Evolutionary conservation across 1,140 invertebrate species (phyloP), one percentile per base, ranked within the genome.

Genomic region (Subanguina moxae): DNA sequence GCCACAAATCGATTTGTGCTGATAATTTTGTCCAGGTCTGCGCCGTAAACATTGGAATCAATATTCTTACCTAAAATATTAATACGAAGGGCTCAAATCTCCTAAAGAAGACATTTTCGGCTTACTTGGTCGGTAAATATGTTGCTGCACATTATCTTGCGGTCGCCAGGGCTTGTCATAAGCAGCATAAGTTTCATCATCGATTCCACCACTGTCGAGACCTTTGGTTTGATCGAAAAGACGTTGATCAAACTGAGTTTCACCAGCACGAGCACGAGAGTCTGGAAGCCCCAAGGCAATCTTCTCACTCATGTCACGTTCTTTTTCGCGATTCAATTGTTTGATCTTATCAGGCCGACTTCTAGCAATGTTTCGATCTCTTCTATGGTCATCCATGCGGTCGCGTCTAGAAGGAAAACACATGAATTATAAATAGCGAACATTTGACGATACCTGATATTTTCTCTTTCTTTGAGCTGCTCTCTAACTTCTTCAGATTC

Each of bases 271-370:
- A n/a, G 66, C 71, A 5, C 73, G 62, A n/a, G 78, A 61, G 70
- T 82, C 80, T 0, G 95, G 95, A 82, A 97, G 83, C 3, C 94
- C 95, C 5, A 99, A 85, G 0, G 95, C 96, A 78, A 99, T 97
- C 86, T 97, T 92, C 83, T 99, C 95, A 69, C 92, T 95, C 65
- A 99, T 95, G 83, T 99, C 96, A 25, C 95, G 87, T 76, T 99
- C 96, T 1, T 92, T 86, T 77, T 97, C 92, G 32, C 90, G 87
- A 76, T 93, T 91, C 62, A 97, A 82, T 77, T 75, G 75, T 38
- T 81, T 86, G 86, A 91, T 87, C 82, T 95, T 96, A 80, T 97
- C 94, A 0, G 93, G 93, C 17, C 92, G 93, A 27, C 92, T 93
- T 68, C 94, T 86, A 0, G 91, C 89, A 57, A 98, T 85, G 84